Evolutionary conservation across 1,140 invertebrate species (phyloP).

Genomic region (Rhagoletis pomonella): DNA sequence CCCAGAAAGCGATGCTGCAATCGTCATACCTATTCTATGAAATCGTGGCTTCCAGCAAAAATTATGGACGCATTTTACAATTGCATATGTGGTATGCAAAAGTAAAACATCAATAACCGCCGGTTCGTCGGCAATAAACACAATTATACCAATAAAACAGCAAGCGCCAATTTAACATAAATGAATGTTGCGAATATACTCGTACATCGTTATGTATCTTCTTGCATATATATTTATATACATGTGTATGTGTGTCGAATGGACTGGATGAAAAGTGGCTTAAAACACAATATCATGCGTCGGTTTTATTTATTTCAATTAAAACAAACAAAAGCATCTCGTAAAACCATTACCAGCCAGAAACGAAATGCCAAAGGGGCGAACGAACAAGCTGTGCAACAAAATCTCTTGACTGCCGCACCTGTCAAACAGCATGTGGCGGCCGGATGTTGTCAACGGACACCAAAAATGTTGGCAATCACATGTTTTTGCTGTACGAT

Average conservation of each 20-base stretch:
- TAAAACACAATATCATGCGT: neutral
- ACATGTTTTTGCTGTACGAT: neutral
- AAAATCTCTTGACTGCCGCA: neutral
- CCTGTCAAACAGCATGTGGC: constrained; percentile 43
- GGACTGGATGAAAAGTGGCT: neutral
- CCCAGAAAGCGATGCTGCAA: too few relatives aligned
- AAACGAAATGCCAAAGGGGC: neutral
- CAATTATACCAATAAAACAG: too few relatives aligned
- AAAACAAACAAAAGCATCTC: constrained; percentile 9
- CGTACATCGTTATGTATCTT: too few relatives aligned
- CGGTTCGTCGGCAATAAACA: too few relatives aligned
- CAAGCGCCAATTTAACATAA: too few relatives aligned
- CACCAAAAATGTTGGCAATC: constrained; percentile 39
- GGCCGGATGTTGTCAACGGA: constrained; percentile 37
- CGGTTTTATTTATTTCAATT: constrained; percentile 44
- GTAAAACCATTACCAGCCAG: constrained; percentile 1
- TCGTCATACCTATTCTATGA: too few relatives aligned
- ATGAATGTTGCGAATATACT: too few relatives aligned
- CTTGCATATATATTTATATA: neutral
- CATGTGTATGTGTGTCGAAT: neutral
- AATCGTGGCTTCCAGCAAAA: too few relatives aligned
- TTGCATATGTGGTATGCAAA: too few relatives aligned
- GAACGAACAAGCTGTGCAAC: neutral
- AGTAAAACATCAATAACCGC: too few relatives aligned
- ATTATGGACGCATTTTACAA: too few relatives aligned